Evolutionary conservation across 1,140 invertebrate species (phyloP).

Genomic region (Zaprionus gabonicus): DNA sequence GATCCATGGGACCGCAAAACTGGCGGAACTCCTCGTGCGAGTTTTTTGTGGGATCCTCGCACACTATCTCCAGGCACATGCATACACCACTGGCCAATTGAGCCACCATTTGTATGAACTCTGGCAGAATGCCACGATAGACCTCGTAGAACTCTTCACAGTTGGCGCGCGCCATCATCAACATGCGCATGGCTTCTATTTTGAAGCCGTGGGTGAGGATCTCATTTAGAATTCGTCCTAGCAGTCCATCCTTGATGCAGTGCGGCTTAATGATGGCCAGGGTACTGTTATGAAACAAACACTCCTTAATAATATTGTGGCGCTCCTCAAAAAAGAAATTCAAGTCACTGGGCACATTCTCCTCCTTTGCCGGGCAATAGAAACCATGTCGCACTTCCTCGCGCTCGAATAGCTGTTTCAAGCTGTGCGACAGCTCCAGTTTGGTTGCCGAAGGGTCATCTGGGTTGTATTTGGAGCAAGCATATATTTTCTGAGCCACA

Average conservation of each 20-base stretch:
- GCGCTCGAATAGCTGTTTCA: slow-evolving; percentile 90
- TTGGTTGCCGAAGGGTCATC: slow-evolving; percentile 49
- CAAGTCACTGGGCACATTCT: slow-evolving; percentile 87
- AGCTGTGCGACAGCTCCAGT: slow-evolving; percentile 85
- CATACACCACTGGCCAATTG: slow-evolving; percentile 93
- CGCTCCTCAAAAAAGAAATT: slow-evolving; percentile 89
- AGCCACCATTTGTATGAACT: slow-evolving; percentile 93
- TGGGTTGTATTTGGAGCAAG: slow-evolving; percentile 52
- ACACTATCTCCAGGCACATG: slow-evolving; percentile 93
- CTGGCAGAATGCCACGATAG: slow-evolving; percentile 94
- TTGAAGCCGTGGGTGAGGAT: slow-evolving; percentile 91
- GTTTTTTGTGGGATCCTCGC: slow-evolving; percentile 85
- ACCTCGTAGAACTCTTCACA: slow-evolving; percentile 97
- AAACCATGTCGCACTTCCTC: slow-evolving; percentile 90
- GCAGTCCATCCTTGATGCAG: slow-evolving; percentile 89
- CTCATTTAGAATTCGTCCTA: slow-evolving; percentile 90
- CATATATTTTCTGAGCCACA: slow-evolving; percentile 86
- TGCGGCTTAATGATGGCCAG: slow-evolving; percentile 97
- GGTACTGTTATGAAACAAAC: slow-evolving; percentile 85
- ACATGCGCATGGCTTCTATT: slow-evolving; percentile 92
- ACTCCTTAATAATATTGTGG: slow-evolving; percentile 56
- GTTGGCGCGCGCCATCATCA: slow-evolving; percentile 91
- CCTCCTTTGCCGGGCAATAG: slow-evolving; percentile 88
- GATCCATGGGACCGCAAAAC: slow-evolving; percentile 94
- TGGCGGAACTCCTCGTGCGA: slow-evolving; percentile 91